Evolutionary conservation across 2,888 invertebrate species (phyloP), one percentile per base, ranked within the genome.

Genomic region (Papilio demoleus): DNA sequence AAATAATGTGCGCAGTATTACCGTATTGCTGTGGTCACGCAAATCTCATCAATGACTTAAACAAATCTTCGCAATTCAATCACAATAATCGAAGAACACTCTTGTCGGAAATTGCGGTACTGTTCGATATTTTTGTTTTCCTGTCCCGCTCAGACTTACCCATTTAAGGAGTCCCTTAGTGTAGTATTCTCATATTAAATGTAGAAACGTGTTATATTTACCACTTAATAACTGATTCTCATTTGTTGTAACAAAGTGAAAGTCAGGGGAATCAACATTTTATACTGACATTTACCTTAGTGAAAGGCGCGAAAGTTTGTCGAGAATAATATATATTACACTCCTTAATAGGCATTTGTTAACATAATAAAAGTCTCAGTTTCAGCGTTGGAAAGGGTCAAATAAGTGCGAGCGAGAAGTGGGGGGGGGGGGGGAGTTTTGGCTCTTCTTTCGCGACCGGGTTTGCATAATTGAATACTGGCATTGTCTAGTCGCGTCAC

Each of bases 381-480:
- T 45, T 67, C 40, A 68, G 61, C 65, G 17, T 62, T 59, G 17
- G 62, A 65, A 68, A 71, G 70, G 84, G 85, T 85, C 84, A 87
- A n/a, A 81, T 79, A 81, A 80, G 79, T 78, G 72, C 61, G 68
- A 76, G 64, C 1, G 53, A 78, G 75, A 72, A 73, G 31, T 3
- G 70, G 76, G 31, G 31, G 70, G 76, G 74, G 74, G 78, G 77
- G 69, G 76, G 74, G 75, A 79, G 77, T 77, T 79, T 76, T 76
- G 77, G 77, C 76, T 82, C 83, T 90, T 88, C 88, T 91, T 90
- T 88, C 82, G 79, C 82, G 80, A 82, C 83, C 87, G 84, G 76
- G 88, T 91, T 91, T 90, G 88, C 90, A 90, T 92, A 92, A 92
- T 92, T 92, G 91, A 92, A 92, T 92, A 86, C 83, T 81, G 74